A percentile compares a stretch with the other conserved stretches of the same genome.
Evolutionary conservation across 2,797 vertebrate species (phyloP).

Genomic region (Crocidura indochinensis): DNA sequence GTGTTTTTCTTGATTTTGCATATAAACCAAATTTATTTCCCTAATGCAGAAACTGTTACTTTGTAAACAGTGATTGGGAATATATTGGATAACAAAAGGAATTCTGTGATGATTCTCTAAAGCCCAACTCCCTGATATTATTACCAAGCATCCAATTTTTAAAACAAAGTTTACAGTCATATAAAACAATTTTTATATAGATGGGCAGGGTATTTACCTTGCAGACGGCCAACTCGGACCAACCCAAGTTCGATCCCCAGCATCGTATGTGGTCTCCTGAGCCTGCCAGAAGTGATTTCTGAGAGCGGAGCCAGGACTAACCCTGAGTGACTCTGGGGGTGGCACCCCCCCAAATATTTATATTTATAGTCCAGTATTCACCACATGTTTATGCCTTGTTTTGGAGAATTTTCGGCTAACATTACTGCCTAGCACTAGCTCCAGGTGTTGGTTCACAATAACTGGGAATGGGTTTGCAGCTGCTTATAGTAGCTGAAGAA

Average conservation of each 20-base stretch:
- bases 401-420: background rate
- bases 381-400: background rate
- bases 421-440: background rate
- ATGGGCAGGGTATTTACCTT: too few species aligned
- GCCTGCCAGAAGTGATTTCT: too few species aligned
- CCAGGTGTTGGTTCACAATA: background rate
- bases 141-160: background rate
- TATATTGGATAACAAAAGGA: background rate
- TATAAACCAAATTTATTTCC: constrained; percentile 31
- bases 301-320: too few species aligned
- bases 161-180: too few species aligned
- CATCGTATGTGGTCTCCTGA: too few species aligned
- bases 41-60: background rate
- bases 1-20: constrained; percentile 30
- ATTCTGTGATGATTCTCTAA: background rate
- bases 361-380: background rate
- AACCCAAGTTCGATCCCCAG: too few species aligned
- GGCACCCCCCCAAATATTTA: too few species aligned
- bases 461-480: background rate
- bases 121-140: background rate
- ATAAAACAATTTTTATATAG: too few species aligned
- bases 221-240: too few species aligned
- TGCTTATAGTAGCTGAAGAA: background rate
- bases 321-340: too few species aligned
- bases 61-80: background rate